Evolutionary conservation across 92 coral and sea anemone genomes (phyloP).

Genomic region (Hydrozoanthus gracilis): DNA sequence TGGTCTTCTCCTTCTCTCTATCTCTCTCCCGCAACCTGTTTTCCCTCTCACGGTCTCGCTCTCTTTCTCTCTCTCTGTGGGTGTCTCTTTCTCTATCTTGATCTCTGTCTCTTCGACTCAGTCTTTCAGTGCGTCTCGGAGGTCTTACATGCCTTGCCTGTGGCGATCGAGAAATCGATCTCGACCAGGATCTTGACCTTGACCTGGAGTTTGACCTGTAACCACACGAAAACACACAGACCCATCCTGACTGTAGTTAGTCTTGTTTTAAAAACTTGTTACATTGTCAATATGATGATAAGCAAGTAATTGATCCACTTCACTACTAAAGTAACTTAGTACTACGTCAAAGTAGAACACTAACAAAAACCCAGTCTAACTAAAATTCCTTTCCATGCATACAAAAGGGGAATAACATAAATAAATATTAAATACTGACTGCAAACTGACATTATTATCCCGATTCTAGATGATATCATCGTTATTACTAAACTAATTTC

Average conservation of each 20-base stretch:
- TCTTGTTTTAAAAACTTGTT: no score
- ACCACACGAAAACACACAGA: background rate
- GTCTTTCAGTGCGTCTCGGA: conserved; percentile 58
- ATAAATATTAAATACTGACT: no score
- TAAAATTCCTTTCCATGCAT: no score
- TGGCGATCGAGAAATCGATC: conserved; percentile 76
- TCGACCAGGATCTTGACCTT: conserved; percentile 88
- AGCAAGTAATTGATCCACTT: no score
- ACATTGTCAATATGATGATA: no score
- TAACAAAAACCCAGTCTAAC: no score
- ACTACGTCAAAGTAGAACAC: no score
- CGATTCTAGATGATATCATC: no score
- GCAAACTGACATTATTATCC: no score
- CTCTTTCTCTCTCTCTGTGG: conserved; percentile 70
- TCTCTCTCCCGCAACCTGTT: conserved; percentile 64
- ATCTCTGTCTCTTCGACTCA: conserved; percentile 59
- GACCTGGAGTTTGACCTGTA: conserved; percentile 70
- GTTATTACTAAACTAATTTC: no score
- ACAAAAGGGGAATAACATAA: no score
- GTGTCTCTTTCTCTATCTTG: conserved; percentile 75
- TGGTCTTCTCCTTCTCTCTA: conserved; percentile 72
- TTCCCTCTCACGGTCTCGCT: conserved; percentile 67
- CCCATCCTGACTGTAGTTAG: background rate
- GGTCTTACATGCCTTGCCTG: conserved; percentile 55
- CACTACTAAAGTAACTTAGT: no score